Evolutionary conservation across 1,140 invertebrate genomes (phyloP).

Genomic region (Lanistes nyassanus): DNA sequence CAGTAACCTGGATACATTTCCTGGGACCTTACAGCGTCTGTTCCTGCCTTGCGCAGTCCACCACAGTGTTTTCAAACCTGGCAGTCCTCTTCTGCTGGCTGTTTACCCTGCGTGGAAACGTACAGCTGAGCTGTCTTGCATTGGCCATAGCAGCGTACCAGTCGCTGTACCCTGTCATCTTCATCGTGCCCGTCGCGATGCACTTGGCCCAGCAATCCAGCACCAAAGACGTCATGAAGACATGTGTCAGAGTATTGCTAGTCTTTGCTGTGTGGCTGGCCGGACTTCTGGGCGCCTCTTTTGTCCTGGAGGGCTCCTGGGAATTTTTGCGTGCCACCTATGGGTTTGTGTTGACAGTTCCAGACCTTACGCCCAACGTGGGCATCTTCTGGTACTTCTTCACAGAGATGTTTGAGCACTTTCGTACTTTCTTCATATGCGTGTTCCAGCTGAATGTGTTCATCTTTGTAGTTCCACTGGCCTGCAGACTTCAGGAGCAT

Average conservation of each 20-base stretch:
- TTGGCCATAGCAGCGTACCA: slow-evolving; percentile 84
- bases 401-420: slow-evolving; percentile 99
- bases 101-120: slow-evolving; percentile 62
- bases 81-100: slow-evolving; percentile 48
- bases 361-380: slow-evolving; percentile 95
- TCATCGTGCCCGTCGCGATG: slow-evolving; percentile 82
- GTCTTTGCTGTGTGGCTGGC: slow-evolving; percentile 52
- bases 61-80: slow-evolving; percentile 87
- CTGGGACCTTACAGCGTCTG: slow-evolving; percentile 93
- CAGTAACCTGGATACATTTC: slow-evolving; percentile 73
- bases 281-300: slow-evolving; percentile 62
- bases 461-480: slow-evolving; percentile 89
- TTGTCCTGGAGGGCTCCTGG: slow-evolving; percentile 72
- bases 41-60: slow-evolving; percentile 90
- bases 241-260: slow-evolving; percentile 38
- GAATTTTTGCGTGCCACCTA: slow-evolving; percentile 82
- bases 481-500: slow-evolving; percentile 83
- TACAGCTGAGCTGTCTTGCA: slow-evolving; percentile 72
- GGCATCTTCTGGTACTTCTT: slow-evolving; percentile 99
- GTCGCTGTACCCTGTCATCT: slow-evolving; percentile 85
- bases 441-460: slow-evolving; percentile 97
- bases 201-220: slow-evolving; percentile 63
- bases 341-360: slow-evolving; percentile 84
- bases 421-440: slow-evolving; percentile 91
- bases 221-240: slow-evolving; percentile 26